Conservation (phyloP, 2,888 invertebrate species). For the Sesamia inferens region DNA sequence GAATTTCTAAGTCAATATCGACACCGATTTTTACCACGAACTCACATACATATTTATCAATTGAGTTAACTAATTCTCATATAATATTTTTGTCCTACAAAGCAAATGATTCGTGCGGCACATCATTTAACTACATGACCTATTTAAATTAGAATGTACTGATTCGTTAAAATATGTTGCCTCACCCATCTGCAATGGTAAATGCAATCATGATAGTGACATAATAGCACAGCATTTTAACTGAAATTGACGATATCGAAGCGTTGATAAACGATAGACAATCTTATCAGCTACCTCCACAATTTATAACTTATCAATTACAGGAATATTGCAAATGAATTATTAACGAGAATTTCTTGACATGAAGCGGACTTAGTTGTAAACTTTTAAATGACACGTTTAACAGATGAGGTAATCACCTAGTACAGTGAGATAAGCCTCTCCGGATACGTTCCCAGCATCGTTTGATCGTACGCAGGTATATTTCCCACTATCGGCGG, state of each 20-base stretch:
- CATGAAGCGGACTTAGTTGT: conserved; percentile 8
- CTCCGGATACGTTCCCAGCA: conserved; percentile 95
- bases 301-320: conserved; percentile 37
- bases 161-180: conserved; percentile 8
- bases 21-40: not conserved
- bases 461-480: conserved; percentile 97
- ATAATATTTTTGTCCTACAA: not conserved
- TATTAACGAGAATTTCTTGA: conserved; percentile 28
- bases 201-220: conserved; percentile 26
- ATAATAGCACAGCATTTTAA: conserved; percentile 15
- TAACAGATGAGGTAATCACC: conserved; percentile 86
- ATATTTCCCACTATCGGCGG: conserved; percentile 96
- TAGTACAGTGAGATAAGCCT: conserved; percentile 95
- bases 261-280: conserved; percentile 25
- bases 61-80: not conserved
- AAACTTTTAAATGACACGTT: conserved; percentile 18
- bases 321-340: conserved; percentile 27
- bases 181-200: conserved; percentile 13
- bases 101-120: not conserved
- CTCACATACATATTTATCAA: conserved; percentile 8
- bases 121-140: conserved; percentile 18
- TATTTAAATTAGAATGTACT: conserved; percentile 23
- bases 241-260: conserved; percentile 28
- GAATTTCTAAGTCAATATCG: conserved; percentile 5
- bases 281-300: conserved; percentile 44